A percentile compares a stretch with the other conserved stretches of the same genome.
phyloP scores from a whole-genome alignment of 2,113 vertebrate genomes.

The Nesogale talazaci region DNA sequence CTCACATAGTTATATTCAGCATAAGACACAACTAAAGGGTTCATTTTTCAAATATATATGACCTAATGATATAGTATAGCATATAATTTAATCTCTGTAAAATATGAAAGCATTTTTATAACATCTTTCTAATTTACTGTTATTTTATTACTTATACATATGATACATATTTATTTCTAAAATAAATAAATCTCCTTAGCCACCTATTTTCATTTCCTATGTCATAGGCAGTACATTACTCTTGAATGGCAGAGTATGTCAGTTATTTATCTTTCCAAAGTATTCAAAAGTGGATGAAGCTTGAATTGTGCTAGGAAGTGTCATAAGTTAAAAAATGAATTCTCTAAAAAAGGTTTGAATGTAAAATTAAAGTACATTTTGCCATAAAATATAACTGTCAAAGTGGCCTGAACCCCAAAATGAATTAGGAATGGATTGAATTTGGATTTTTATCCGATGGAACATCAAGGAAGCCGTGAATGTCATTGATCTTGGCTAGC shows the following conservation, averaged over 20 bases:
- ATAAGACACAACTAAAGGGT: conserved; percentile 31
- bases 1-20: conserved; percentile 11
- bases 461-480: conserved; percentile 61
- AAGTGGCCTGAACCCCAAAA: conserved; percentile 64
- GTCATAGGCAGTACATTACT: conserved; percentile 70
- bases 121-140: conserved; percentile 61
- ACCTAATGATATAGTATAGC: conserved; percentile 4
- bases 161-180: conserved; percentile 78
- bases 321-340: conserved; percentile 79
- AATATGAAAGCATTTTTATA: conserved; percentile 67
- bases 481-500: conserved; percentile 62
- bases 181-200: conserved; percentile 63
- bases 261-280: conserved; percentile 79
- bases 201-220: conserved; percentile 72
- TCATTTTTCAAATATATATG: conserved; percentile 40
- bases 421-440: conserved; percentile 68
- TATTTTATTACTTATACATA: conserved; percentile 79
- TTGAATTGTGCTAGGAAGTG: conserved; percentile 71
- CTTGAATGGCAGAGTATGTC: conserved; percentile 66
- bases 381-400: conserved; percentile 77
- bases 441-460: conserved; percentile 75
- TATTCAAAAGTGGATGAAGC: conserved; percentile 78
- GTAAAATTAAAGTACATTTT: conserved; percentile 78
- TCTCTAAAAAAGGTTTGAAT: conserved; percentile 73
- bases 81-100: conserved; percentile 71